Percentiles rank a stretch among this genome's conserved stretches.
phyloP scores from a whole-genome alignment of 2,888 invertebrate genomes.

The Dicranocentrus wangi region DNA sequence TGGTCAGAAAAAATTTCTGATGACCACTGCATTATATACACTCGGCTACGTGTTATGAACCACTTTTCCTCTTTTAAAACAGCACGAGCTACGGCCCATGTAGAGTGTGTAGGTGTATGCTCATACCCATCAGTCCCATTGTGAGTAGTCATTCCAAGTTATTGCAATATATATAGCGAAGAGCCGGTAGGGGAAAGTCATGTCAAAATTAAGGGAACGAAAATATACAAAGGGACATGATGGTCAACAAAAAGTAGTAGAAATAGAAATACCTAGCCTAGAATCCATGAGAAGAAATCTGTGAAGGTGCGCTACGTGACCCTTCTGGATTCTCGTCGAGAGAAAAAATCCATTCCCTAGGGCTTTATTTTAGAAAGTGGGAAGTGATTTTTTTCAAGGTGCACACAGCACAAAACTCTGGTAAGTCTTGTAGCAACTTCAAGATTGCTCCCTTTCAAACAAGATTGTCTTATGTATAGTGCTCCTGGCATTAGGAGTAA shows the following conservation, averaged over 20 bases:
- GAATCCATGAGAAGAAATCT: conserved; percentile 16
- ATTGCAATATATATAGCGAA: too few relatives aligned
- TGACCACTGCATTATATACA: conserved; percentile 47
- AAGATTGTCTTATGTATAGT: too few relatives aligned
- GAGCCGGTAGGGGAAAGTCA: neutral
- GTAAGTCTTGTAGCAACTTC: too few relatives aligned
- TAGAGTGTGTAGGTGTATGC: too few relatives aligned
- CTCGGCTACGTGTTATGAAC: conserved; percentile 17
- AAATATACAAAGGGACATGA: conserved; percentile 1
- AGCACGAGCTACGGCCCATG: neutral
- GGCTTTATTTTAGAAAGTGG: conserved; percentile 23
- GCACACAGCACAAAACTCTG: too few relatives aligned
- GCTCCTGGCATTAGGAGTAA: too few relatives aligned
- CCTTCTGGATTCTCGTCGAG: conserved; percentile 3
- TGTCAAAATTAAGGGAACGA: conserved; percentile 8
- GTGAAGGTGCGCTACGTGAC: conserved; percentile 20
- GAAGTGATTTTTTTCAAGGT: conserved; percentile 26
- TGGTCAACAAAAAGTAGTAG: neutral
- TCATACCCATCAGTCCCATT: too few relatives aligned
- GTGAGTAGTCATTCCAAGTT: too few relatives aligned
- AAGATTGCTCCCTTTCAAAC: too few relatives aligned
- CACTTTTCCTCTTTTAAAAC: neutral
- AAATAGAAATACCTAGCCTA: neutral
- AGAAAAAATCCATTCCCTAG: conserved; percentile 4
- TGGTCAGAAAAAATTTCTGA: conserved; percentile 29